These are phyloP conservation scores for Meganola albula DNA, from an alignment of 2,888 invertebrate genomes.

Conservation along the genomic window DNA sequence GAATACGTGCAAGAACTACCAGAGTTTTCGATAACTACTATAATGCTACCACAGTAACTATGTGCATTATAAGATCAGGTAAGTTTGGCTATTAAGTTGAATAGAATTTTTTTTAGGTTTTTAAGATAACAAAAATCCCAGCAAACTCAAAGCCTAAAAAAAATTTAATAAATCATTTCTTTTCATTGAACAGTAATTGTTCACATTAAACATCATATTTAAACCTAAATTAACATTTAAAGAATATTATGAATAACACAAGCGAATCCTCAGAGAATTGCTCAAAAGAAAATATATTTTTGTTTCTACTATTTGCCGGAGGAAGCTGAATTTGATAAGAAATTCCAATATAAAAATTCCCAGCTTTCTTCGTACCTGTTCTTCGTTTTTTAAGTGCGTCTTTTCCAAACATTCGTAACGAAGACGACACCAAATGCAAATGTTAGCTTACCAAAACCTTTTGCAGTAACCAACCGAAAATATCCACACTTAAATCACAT, in stretches of 20 bases:
- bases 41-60: too few species aligned
- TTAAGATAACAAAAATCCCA: too few species aligned
- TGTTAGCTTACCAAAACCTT: slow-evolving; percentile 60
- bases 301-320: slow-evolving; percentile 34
- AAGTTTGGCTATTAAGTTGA: too few species aligned
- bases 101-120: too few species aligned
- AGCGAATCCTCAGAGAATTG: slow-evolving; percentile 27
- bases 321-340: slow-evolving; percentile 56
- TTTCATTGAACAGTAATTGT: too few species aligned
- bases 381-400: slow-evolving; percentile 70
- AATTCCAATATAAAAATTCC: slow-evolving; percentile 70
- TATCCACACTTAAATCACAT: slow-evolving; percentile 49
- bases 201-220: too few species aligned
- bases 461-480: slow-evolving; percentile 53
- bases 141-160: too few species aligned
- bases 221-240: too few species aligned
- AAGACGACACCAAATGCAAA: slow-evolving; percentile 61
- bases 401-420: slow-evolving; percentile 48
- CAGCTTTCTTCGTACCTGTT: slow-evolving; percentile 57
- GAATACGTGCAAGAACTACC: slow-evolving; percentile 66
- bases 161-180: too few species aligned
- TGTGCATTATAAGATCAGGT: too few species aligned
- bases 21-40: slow-evolving; percentile 38
- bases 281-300: slow-evolving; percentile 32
- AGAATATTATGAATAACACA: too few species aligned